Evolutionary conservation across 2,113 vertebrate genomes (phyloP), one percentile per base, ranked within the genome.

Genomic region (Pangasianodon gigas): DNA sequence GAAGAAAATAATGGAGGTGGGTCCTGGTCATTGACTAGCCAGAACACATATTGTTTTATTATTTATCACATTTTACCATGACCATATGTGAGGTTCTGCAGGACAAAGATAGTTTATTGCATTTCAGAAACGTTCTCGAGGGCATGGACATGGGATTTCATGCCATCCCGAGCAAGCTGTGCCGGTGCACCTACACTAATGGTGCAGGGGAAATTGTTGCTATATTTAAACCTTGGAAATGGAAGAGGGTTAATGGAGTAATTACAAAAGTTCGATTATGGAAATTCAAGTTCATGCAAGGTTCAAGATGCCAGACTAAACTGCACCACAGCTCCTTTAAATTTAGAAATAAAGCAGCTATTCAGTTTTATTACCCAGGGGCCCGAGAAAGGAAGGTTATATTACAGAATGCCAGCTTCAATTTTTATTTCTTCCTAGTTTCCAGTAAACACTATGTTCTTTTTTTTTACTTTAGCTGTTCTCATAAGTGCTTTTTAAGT

Each of bases 221-320:
- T 60, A 86, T 77, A 90, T 67, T 84, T 87, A 48, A 88, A 69
- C 67, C 79, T 51, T 18, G 44, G 79, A 58, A 90, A 82, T 86
- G 75, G 46, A 74, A 85, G 74, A 46, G 21, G 48, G n/a, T 67
- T 83, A 89, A 90, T 81, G 44, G 56, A 52, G 60, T 56, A 54
- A 85, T 60, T 85, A 89, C 80, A 62, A 51, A 91, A 80, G 60
- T 89, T 87, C 48, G 48, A 89, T 90, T 37, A 80, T 51, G 77
- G 26, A 88, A 86, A 86, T 90, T 67, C 88, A 85, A 71, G 74
- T 85, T 85, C 71, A 67, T 32, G 2, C 26, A 44, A 65, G 29
- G 81, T 74, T 89, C 69, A 48, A n/a, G 52, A 24, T 4, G 16
- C 24, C 60, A 48, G 48, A 52, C 48, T 14, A 71, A 71, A 71